Base-by-base conservation (phyloP, 2,888 invertebrate genomes). In the Syrphus vitripennis region DNA sequence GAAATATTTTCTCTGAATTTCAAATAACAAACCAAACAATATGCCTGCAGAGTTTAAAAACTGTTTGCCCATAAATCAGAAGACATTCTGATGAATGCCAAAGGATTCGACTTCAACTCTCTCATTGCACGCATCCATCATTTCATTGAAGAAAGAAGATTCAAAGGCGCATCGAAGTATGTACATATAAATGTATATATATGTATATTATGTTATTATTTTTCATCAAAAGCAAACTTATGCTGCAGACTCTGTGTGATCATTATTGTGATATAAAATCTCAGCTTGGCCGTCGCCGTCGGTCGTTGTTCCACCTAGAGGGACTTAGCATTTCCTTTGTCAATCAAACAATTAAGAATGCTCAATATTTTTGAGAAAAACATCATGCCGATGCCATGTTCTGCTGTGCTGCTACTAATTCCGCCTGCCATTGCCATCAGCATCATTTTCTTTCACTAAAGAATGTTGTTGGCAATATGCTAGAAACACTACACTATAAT, bases 261-360 rank as follows among this genome's bases (percentile, higher is more conserved):
- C 40, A 55, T 55, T 78, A 45, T 63, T 71, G 50, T 42, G 24
- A 71, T 61, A 14, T 34, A 37, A 65, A 70, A 80, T 55, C 61
- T 69, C 45, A 12, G 42, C 45, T 29, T 24, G 14, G 12, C 2
- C 16, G 10, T 31, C 4, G 10, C 2, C 14, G 45, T 16, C 6
- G 16, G 45, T 16, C 45, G 16, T 19, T 4, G 0, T 26, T 34
- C 50, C 5, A 34, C 31, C 37, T n/a, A n/a, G n/a, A 69, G 31
- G 29, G 31, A 34, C 67, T 45, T 72, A 42, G 24, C 67, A 67
- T 67, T 45, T 40, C 71, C 72, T 72, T 83, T 83, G 72, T 31
- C 82, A 77, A 71, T 77, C 71, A 53, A 67, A 59, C 59, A 72
- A 67, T 72, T 48, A 77, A 77, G 63, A 67, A 71, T 24, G 63